These are phyloP conservation scores for Ceyx margarethae DNA, from an alignment of 2,113 vertebrate species.

Conservation along the genomic window DNA sequence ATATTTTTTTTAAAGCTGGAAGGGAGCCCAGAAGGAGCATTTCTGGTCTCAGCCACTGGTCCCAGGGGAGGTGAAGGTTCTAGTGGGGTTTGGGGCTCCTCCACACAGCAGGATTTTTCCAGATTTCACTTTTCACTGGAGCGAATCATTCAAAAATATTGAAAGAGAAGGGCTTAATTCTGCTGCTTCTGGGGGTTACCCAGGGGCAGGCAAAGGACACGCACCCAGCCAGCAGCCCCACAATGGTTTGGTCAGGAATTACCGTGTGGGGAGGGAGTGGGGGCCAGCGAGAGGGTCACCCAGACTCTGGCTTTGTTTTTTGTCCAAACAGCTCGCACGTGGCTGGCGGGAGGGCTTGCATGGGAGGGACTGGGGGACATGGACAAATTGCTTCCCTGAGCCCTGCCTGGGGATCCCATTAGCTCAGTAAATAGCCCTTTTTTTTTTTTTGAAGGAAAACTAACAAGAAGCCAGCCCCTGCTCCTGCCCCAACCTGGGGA, in stretches of 20 bases:
- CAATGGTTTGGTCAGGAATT: slow-evolving; percentile 40
- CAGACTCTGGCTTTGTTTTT: slow-evolving; percentile 6
- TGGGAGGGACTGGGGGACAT: neutral
- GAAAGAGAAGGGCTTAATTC: slow-evolving; percentile 44
- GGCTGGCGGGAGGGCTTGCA: neutral
- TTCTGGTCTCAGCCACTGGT: neutral
- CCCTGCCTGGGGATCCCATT: neutral
- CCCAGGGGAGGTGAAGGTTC: neutral
- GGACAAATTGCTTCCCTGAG: neutral
- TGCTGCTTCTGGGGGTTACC: slow-evolving; percentile 36
- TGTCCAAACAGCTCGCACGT: slow-evolving; percentile 54
- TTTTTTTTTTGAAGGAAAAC: neutral
- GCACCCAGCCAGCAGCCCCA: slow-evolving; percentile 19
- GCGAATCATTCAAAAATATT: slow-evolving; percentile 36
- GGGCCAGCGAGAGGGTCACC: neutral
- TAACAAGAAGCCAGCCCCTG: neutral
- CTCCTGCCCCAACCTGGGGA: neutral
- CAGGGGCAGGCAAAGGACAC: slow-evolving; percentile 52
- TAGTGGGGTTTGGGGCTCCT: neutral
- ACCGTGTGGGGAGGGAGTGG: neutral
- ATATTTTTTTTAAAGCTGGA: slow-evolving; percentile 41
- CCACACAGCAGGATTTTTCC: neutral
- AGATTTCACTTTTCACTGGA: slow-evolving; percentile 19
- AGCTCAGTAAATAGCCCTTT: neutral
- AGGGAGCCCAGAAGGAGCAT: neutral